Percentiles rank a stretch among this genome's conserved stretches.
Conservation (phyloP, 2,113 vertebrate genomes). For the Peromyscus maniculatus region DNA sequence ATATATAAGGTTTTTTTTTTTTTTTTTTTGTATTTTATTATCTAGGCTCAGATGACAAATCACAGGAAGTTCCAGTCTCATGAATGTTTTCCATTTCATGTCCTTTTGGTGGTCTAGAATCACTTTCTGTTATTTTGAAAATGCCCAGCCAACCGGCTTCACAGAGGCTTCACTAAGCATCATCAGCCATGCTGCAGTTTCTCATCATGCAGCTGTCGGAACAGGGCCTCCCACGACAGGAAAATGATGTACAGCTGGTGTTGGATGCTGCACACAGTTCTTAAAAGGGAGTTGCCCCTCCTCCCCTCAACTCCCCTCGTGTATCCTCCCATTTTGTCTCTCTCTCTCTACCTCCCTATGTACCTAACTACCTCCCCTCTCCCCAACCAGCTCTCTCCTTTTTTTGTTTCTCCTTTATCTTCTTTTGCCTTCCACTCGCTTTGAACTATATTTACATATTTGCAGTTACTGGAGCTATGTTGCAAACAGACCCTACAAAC, state of each 20-base stretch:
- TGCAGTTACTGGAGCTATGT: background rate
- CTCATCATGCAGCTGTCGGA: background rate
- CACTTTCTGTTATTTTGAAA: constrained; percentile 41
- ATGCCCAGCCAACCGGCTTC: background rate
- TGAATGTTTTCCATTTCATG: constrained; percentile 45
- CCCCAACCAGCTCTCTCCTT: background rate
- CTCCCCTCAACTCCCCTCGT: accelerated
- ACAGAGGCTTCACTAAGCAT: background rate
- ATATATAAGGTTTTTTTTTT: background rate
- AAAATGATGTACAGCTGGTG: background rate
- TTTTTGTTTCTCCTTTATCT: background rate
- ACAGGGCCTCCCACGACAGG: background rate
- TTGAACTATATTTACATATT: background rate
- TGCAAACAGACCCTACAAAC: background rate
- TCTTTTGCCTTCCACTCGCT: background rate
- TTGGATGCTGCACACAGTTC: background rate
- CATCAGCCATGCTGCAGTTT: background rate
- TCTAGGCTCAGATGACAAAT: constrained; percentile 30
- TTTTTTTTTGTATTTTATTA: constrained; percentile 18
- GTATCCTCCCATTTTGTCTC: too few species aligned
- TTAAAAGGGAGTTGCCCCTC: background rate
- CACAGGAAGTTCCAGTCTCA: background rate
- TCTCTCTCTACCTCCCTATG: too few species aligned
- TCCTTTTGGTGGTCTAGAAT: constrained; percentile 21
- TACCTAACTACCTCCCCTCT: too few species aligned